phyloP scores from a whole-genome alignment of 2,797 vertebrate species.

The Danio albolineatus region DNA sequence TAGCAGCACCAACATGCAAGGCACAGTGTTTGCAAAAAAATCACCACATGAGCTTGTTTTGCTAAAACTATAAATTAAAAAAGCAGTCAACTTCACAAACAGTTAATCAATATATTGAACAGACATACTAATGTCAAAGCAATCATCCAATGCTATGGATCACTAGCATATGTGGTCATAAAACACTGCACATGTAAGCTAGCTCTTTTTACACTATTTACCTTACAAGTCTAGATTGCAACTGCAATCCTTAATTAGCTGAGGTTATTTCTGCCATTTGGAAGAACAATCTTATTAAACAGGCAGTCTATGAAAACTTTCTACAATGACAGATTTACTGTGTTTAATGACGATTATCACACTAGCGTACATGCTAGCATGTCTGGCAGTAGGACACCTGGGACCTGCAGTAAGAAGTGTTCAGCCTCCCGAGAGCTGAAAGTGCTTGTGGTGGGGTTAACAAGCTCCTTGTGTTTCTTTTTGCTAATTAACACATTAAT shows the following conservation, averaged over 20 bases:
- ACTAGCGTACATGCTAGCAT: slow-evolving; percentile 43
- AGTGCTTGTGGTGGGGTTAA: slow-evolving; percentile 61
- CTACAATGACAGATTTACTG: slow-evolving; percentile 54
- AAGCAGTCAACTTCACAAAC: too few species aligned
- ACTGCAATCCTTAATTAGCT: slow-evolving; percentile 32
- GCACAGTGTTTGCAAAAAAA: too few species aligned
- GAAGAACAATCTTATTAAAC: slow-evolving; percentile 49
- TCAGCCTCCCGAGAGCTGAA: slow-evolving; percentile 51
- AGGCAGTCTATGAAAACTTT: slow-evolving; percentile 23
- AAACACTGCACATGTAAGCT: slow-evolving; percentile 11
- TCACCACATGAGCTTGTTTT: too few species aligned
- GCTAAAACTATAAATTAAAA: too few species aligned
- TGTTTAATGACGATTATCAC: slow-evolving; percentile 52
- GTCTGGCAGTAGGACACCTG: slow-evolving; percentile 59
- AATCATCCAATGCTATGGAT: not conserved
- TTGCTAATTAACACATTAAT: slow-evolving; percentile 62
- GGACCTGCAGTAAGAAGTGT: slow-evolving; percentile 44
- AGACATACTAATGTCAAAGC: too few species aligned
- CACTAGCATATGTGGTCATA: slow-evolving; percentile 35
- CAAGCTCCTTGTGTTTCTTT: slow-evolving; percentile 57
- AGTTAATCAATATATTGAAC: too few species aligned
- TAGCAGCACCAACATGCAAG: too few species aligned
- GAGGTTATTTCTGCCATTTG: slow-evolving; percentile 33
- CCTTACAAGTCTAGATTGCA: not conserved
- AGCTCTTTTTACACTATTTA: slow-evolving; percentile 23